A percentile compares a stretch with the other conserved stretches of the same genome.
Evolutionary conservation across 2,113 vertebrate species (phyloP).

Genomic region (Uria lomvia): DNA sequence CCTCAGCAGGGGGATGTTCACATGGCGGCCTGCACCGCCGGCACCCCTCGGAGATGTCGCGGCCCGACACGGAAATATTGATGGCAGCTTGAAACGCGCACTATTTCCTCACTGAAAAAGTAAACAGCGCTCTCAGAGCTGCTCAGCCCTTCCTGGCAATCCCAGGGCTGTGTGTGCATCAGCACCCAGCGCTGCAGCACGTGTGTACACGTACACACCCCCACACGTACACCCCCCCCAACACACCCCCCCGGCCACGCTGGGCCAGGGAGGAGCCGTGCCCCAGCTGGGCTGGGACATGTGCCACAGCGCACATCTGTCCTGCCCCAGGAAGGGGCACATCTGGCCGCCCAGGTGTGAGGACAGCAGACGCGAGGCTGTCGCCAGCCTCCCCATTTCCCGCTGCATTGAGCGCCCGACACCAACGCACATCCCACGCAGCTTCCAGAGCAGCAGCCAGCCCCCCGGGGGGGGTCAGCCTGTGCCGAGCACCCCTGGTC

Average conservation of each 20-base stretch:
- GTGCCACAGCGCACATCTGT: background rate
- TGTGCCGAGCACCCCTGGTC: too few species aligned
- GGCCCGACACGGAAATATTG: background rate
- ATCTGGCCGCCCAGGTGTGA: background rate
- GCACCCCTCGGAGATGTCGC: background rate
- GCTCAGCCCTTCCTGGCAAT: background rate
- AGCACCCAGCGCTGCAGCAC: fast-evolving
- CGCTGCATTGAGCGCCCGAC: fast-evolving
- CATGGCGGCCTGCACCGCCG: fast-evolving
- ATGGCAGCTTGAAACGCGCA: background rate
- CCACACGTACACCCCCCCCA: background rate
- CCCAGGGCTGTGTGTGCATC: fast-evolving
- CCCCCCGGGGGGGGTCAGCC: background rate
- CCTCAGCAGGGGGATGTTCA: background rate
- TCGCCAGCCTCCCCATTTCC: background rate
- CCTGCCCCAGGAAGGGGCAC: background rate
- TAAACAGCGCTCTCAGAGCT: background rate
- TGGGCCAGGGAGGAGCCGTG: background rate
- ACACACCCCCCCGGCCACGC: fast-evolving
- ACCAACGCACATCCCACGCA: fast-evolving
- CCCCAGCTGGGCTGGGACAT: background rate
- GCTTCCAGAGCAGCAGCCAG: background rate
- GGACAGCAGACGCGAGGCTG: background rate
- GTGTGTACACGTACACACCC: background rate
- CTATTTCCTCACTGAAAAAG: background rate